phyloP scores from a whole-genome alignment of 1,140 invertebrate genomes.

The Drosophila nannoptera region DNA sequence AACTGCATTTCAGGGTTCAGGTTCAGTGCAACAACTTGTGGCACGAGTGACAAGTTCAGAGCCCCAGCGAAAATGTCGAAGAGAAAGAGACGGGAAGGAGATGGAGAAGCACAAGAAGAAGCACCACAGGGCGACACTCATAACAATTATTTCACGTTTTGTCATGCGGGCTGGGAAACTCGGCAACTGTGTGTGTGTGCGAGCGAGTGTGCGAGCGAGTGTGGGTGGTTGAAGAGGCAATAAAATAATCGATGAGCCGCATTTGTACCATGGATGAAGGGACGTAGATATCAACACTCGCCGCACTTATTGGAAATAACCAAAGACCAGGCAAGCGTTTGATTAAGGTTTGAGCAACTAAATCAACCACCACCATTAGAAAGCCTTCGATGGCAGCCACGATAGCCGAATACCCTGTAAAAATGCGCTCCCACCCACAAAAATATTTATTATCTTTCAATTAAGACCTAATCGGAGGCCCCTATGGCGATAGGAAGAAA shows the following conservation, averaged over 20 bases:
- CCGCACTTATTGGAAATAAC: constrained; percentile 37
- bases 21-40: constrained; percentile 61
- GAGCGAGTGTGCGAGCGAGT: constrained; percentile 19
- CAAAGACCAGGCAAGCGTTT: constrained; percentile 15
- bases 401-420: constrained; percentile 1
- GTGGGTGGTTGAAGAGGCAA: constrained; percentile 47
- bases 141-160: constrained; percentile 33
- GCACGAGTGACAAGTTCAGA: constrained; percentile 64
- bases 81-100: no score
- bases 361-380: constrained; percentile 36
- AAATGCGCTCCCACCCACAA: neutral
- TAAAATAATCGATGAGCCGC: constrained; percentile 63
- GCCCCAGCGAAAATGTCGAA: neutral
- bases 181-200: constrained; percentile 9
- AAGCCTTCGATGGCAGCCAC: constrained; percentile 1
- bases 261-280: neutral
- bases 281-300: constrained; percentile 37
- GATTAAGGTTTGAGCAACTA: constrained; percentile 32
- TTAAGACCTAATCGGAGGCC: no score
- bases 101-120: neutral
- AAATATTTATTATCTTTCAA: no score
- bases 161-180: constrained; percentile 22
- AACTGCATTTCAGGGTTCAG: constrained; percentile 1
- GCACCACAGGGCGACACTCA: constrained; percentile 19
- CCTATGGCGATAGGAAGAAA: neutral